These are phyloP conservation scores for Callaeas wilsoni DNA, from an alignment of 2,113 vertebrate species.

Conservation along the genomic window DNA sequence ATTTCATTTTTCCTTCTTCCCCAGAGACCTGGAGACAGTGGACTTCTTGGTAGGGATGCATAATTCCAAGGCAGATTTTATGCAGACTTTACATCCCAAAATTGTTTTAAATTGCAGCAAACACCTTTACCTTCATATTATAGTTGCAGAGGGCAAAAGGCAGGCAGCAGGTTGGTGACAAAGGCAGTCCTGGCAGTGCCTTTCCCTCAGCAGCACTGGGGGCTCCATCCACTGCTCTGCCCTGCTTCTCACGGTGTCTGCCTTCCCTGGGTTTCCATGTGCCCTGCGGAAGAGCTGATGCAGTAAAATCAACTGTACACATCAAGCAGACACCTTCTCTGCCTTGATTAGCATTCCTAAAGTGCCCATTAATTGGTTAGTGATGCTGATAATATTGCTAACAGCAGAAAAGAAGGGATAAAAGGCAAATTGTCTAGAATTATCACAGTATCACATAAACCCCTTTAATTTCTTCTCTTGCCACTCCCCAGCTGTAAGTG, in stretches of 20 bases:
- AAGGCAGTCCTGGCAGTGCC: background rate
- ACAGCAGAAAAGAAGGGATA: background rate
- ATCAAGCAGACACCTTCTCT: background rate
- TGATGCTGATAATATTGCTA: background rate
- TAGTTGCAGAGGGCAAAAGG: background rate
- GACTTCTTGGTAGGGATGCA: background rate
- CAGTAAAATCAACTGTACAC: background rate
- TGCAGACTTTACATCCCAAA: background rate
- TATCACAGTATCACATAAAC: background rate
- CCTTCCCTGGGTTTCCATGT: background rate
- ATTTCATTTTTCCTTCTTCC: background rate
- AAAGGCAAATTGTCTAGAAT: background rate
- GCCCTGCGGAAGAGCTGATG: background rate
- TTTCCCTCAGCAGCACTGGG: background rate
- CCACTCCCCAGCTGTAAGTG: background rate
- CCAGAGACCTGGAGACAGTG: background rate
- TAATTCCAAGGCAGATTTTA: background rate
- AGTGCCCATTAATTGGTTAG: background rate
- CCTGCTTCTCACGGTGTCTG: rapidly evolving
- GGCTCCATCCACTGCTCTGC: background rate
- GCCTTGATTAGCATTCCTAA: background rate
- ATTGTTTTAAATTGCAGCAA: background rate
- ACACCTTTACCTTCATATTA: background rate
- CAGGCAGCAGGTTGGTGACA: background rate
- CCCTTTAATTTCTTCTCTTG: background rate